These are phyloP conservation scores for Podarcis muralis DNA, from an alignment of 2,113 vertebrate genomes.

Conservation along the genomic window DNA sequence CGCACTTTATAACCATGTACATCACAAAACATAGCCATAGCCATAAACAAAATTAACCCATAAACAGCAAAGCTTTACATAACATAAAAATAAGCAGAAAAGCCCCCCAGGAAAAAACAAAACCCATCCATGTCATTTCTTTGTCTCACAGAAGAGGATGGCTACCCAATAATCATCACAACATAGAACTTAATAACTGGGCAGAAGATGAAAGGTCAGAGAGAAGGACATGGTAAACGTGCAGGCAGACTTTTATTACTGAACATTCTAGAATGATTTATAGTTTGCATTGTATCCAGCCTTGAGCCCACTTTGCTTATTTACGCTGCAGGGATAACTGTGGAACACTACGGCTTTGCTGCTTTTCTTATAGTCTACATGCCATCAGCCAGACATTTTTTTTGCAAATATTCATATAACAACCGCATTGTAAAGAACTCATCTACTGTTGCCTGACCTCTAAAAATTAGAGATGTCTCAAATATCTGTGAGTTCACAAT, in stretches of 20 bases:
- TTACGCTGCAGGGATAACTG: neutral
- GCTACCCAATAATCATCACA: neutral
- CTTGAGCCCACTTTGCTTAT: conserved; percentile 2
- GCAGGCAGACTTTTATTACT: neutral
- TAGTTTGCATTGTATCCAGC: neutral
- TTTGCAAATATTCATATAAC: neutral
- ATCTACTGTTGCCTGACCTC: neutral
- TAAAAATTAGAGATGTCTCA: neutral
- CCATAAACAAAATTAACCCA: no score
- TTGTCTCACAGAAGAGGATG: neutral
- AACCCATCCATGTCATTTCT: neutral
- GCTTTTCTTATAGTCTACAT: neutral
- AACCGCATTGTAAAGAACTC: neutral
- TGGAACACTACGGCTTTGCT: neutral
- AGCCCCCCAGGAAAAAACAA: no score
- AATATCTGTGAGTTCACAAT: neutral
- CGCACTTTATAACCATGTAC: no score
- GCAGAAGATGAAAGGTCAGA: neutral
- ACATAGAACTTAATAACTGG: neutral
- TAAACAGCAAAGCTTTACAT: no score
- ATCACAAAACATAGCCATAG: no score
- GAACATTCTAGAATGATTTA: conserved; percentile 8
- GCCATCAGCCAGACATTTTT: neutral
- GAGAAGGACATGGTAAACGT: neutral
- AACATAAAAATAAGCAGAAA: no score